Evolutionary conservation across 2,888 invertebrate species (phyloP).

Genomic region (Amorpha juglandis): DNA sequence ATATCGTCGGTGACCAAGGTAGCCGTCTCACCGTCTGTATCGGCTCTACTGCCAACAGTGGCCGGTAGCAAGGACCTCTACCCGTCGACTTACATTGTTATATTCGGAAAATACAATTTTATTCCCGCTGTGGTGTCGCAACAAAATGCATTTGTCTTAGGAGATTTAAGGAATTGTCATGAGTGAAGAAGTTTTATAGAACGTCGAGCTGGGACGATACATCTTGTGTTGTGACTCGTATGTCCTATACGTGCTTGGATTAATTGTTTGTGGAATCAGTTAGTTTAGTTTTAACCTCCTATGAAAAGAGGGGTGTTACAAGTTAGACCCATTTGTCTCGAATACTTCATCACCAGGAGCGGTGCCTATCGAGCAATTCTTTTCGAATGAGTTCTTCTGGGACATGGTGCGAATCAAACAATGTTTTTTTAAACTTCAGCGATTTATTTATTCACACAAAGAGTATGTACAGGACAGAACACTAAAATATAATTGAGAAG

Average conservation of each 20-base stretch:
- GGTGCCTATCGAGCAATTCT: too few species aligned
- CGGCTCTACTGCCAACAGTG: constrained; percentile 6
- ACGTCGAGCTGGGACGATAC: constrained; percentile 5
- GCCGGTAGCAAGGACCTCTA: neutral
- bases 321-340: too few species aligned
- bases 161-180: constrained; percentile 20
- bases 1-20: neutral
- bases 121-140: constrained; percentile 3
- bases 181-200: constrained; percentile 1
- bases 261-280: neutral
- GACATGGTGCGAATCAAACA: too few species aligned
- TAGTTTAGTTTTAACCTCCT: neutral
- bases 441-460: too few species aligned
- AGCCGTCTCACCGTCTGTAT: neutral
- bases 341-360: too few species aligned
- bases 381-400: too few species aligned
- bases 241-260: neutral
- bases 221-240: constrained; percentile 6
- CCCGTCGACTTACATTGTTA: constrained; percentile 23
- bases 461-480: too few species aligned
- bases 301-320: too few species aligned
- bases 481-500: too few species aligned
- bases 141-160: constrained; percentile 22
- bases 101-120: constrained; percentile 13
- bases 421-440: too few species aligned